Evolutionary conservation across 2,888 invertebrate genomes (phyloP).

Genomic region (Drosophila koepferae): DNA sequence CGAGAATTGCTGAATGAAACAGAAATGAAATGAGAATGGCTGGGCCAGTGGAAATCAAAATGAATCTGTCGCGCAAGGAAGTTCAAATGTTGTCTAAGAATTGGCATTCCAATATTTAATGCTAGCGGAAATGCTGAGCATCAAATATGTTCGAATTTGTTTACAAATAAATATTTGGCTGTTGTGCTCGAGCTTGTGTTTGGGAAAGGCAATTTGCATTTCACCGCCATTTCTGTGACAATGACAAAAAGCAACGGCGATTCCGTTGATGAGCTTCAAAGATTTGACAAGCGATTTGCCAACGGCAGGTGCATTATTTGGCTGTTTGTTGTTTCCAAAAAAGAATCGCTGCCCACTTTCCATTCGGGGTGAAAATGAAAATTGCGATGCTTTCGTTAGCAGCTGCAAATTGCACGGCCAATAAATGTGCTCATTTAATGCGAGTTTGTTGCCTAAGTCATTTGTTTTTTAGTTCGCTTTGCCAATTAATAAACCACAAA

Average conservation of each 20-base stretch:
- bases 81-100: constrained; percentile 46
- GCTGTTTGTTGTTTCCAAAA: constrained; percentile 31
- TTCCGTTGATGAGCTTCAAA: constrained; percentile 66
- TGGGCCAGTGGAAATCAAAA: constrained; percentile 27
- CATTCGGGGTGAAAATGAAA: constrained; percentile 65
- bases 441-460: constrained; percentile 63
- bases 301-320: constrained; percentile 65
- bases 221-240: constrained; percentile 59
- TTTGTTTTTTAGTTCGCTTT: constrained; percentile 48
- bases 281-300: constrained; percentile 64
- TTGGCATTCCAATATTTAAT: constrained; percentile 29
- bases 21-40: constrained; percentile 29
- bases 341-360: constrained; percentile 65
- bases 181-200: constrained; percentile 14
- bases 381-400: constrained; percentile 58
- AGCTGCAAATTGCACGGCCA: constrained; percentile 60
- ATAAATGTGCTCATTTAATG: constrained; percentile 26
- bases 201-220: constrained; percentile 76
- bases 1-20: constrained; percentile 74
- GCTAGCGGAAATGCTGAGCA: constrained; percentile 55
- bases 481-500: constrained; percentile 49
- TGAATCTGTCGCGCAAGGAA: constrained; percentile 44
- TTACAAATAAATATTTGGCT: constrained; percentile 20
- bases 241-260: constrained; percentile 56
- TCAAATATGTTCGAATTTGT: constrained; percentile 34